Base-by-base conservation (phyloP, 92 coral and sea anemone genomes). In the Micromussa lordhowensis region DNA sequence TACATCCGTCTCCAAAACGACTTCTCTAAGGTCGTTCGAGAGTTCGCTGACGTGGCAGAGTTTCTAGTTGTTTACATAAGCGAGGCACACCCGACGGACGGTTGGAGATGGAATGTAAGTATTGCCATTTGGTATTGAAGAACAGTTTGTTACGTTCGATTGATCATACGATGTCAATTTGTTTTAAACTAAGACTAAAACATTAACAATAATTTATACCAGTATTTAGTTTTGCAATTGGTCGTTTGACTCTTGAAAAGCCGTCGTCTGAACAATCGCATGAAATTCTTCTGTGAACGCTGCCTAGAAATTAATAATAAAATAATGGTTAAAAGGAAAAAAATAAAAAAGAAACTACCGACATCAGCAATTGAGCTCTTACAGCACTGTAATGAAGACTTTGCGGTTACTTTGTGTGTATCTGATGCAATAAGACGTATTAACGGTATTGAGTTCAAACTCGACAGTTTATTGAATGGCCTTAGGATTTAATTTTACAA, bases 31-130 rank as follows among this genome's bases (percentile, higher is more conserved):
- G 85, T 95, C 73, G 96, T 93, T 76, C 80, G 88, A 7, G 93
- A 88, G 32, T 96, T 91, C 88, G 82, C 83, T 44, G 96, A 93
- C 48, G 89, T 91, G 53, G 99, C 95, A 21, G 99, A 96, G 68
- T 96, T 96, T 88, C 90, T 94, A 21, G 92, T 96, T 22, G 86
- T 96, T 38, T 96, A 96, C 91, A 90, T 96, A 44, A 83, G 89
- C n/a, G 99, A 96, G 75, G 99, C 99, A 5, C 99, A 96, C 81
- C 95, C 99, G 10, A 81, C 61, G 7, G 99, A 96, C 78, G 99
- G 97, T 29, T 95, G 98, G 93, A 87, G 54, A 53, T 86, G 89
- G 83, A 86, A 68, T 86, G 82, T 86, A 68, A 86, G 83, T 86
- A 12, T 22, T 77, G 22, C 24, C 18, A 26, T 38, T 44, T 72